Percentiles rank a stretch among this genome's conserved stretches.
phyloP scores from a whole-genome alignment of 2,113 vertebrate species.

The Lynx canadensis region DNA sequence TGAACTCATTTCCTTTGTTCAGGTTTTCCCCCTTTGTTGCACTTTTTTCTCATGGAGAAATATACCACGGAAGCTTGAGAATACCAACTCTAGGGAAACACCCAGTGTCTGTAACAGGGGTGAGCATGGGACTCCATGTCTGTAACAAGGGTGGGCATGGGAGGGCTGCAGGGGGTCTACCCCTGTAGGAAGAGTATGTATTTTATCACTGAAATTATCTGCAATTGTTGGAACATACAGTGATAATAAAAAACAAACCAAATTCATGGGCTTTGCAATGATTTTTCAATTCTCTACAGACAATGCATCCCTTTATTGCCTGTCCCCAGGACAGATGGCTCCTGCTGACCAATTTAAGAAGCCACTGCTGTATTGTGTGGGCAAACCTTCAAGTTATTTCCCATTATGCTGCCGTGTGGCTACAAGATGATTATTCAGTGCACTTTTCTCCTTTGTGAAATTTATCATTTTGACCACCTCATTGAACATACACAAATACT shows the following conservation, averaged over 20 bases:
- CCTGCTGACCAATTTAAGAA: background rate
- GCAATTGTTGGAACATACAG: background rate
- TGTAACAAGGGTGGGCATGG: rapidly evolving
- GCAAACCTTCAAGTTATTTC: background rate
- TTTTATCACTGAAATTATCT: background rate
- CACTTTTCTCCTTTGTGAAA: background rate
- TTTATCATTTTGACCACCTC: slow-evolving; percentile 4
- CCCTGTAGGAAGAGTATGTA: too few relatives aligned
- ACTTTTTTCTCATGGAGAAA: background rate
- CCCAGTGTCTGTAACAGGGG: too few relatives aligned
- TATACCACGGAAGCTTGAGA: background rate
- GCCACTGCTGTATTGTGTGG: rapidly evolving
- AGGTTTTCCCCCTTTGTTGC: background rate
- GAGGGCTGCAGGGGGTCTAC: background rate
- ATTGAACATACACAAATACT: background rate
- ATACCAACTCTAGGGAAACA: background rate
- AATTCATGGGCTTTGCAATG: background rate
- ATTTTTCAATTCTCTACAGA: slow-evolving; percentile 8
- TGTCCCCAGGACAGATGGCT: background rate
- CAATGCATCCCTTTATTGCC: background rate
- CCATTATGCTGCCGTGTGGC: background rate
- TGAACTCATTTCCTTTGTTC: background rate
- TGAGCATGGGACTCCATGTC: too few relatives aligned
- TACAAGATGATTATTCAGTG: background rate
- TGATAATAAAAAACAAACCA: background rate